Percentiles rank a stretch among this genome's conserved stretches.
These are phyloP conservation scores for Oreochromis mossambicus DNA, from an alignment of 2,797 vertebrate species.

Conservation along the genomic window DNA sequence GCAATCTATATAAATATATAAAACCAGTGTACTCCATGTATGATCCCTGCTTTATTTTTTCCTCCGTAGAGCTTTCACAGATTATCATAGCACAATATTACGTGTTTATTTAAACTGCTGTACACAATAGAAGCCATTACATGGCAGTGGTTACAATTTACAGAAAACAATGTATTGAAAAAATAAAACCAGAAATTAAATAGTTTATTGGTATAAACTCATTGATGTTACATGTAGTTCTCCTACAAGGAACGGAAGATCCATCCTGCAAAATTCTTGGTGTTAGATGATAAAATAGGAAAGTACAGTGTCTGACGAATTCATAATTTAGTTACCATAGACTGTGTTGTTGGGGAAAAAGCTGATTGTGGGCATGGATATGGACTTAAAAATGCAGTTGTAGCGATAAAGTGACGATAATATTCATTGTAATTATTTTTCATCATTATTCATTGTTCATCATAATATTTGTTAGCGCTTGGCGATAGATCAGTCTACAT, in stretches of 20 bases:
- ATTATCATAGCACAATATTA: neutral
- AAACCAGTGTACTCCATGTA: neutral
- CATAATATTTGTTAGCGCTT: slow-evolving; percentile 36
- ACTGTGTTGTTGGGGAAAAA: slow-evolving; percentile 23
- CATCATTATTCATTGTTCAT: slow-evolving; percentile 27
- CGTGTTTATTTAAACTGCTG: neutral
- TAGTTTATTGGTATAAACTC: slow-evolving; percentile 77
- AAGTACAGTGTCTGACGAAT: neutral
- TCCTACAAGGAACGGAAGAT: slow-evolving; percentile 45
- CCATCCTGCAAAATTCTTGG: slow-evolving; percentile 12
- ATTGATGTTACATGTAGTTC: slow-evolving; percentile 57
- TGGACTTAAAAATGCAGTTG: slow-evolving; percentile 35
- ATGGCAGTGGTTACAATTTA: neutral
- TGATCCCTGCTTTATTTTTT: neutral
- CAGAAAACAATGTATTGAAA: slow-evolving; percentile 28
- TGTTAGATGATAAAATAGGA: slow-evolving; percentile 29
- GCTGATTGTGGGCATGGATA: slow-evolving; percentile 47
- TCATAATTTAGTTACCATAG: slow-evolving; percentile 14
- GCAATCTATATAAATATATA: neutral
- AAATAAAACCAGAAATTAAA: slow-evolving; percentile 67
- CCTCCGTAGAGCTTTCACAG: neutral
- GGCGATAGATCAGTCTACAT: slow-evolving; percentile 32
- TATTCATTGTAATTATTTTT: slow-evolving; percentile 19
- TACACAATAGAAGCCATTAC: neutral
- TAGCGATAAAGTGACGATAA: slow-evolving; percentile 32